A percentile compares a stretch with the other conserved stretches of the same genome.
Evolutionary conservation across 2,888 invertebrate genomes (phyloP).

Genomic region (Andricus quercusramuli): DNA sequence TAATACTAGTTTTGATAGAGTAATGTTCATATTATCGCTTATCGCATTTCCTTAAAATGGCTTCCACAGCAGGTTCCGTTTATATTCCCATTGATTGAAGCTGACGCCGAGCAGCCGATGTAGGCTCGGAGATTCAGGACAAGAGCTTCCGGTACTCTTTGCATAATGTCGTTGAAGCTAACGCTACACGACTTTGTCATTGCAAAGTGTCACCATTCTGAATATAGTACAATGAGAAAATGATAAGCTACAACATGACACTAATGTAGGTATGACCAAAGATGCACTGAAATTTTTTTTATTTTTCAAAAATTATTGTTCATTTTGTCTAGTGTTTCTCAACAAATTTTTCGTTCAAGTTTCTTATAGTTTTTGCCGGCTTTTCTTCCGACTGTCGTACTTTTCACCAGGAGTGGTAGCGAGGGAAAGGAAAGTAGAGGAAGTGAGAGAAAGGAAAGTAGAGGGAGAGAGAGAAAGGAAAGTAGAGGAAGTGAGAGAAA

Average conservation of each 20-base stretch:
- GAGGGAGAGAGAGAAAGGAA: no score
- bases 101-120: conserved; percentile 53
- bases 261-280: not conserved
- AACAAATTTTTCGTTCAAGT: no score
- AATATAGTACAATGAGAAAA: not conserved
- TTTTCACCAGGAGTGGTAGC: no score
- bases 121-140: conserved; percentile 63
- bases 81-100: conserved; percentile 61
- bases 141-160: conserved; percentile 47
- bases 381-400: no score
- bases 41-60: conserved; percentile 57
- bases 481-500: no score
- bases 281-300: no score
- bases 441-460: no score
- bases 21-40: conserved; percentile 45
- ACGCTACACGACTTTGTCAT: conserved; percentile 34
- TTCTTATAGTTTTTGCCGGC: no score
- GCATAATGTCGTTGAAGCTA: conserved; percentile 50
- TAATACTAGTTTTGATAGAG: no score
- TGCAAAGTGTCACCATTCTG: conserved; percentile 1
- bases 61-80: conserved; percentile 60
- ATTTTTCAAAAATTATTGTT: no score
- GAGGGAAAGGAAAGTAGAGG: no score
- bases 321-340: no score
- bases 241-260: not conserved